phyloP scores from a whole-genome alignment of 2,113 vertebrate species.

The Tachycineta bicolor region DNA sequence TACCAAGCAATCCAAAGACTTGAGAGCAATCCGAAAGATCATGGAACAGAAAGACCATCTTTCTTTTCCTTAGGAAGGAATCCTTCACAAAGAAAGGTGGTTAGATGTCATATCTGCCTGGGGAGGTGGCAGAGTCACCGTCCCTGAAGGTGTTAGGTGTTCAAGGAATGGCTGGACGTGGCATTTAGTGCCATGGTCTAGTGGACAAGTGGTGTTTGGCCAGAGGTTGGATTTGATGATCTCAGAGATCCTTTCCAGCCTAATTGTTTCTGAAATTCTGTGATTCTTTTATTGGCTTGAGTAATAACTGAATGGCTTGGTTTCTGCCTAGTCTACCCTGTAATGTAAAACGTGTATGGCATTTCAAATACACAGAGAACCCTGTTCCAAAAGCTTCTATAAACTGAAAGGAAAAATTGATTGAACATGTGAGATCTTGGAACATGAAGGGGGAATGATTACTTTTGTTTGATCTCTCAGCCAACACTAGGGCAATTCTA shows the following conservation, averaged over 20 bases:
- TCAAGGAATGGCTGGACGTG: rapidly evolving
- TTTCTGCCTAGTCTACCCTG: background rate
- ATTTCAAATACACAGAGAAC: background rate
- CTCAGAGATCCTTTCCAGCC: background rate
- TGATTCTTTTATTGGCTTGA: background rate
- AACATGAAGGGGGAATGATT: background rate
- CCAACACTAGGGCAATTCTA: background rate
- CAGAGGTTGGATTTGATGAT: background rate
- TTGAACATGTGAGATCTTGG: background rate
- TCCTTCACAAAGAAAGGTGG: background rate
- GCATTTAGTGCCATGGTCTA: background rate
- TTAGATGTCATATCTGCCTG: rapidly evolving
- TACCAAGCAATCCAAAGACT: background rate
- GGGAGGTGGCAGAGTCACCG: rapidly evolving
- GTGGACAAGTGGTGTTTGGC: background rate
- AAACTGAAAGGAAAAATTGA: background rate
- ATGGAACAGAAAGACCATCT: background rate
- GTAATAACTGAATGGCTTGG: background rate
- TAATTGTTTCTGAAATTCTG: background rate
- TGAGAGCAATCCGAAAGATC: background rate
- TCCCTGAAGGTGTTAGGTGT: background rate
- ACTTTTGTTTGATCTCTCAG: background rate
- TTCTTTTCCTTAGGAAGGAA: background rate
- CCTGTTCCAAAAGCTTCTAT: background rate
- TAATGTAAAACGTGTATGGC: rapidly evolving